A percentile compares a stretch with the other conserved stretches of the same genome.
phyloP scores from a whole-genome alignment of 1,140 invertebrate genomes.

The Paracyclopina nana region DNA sequence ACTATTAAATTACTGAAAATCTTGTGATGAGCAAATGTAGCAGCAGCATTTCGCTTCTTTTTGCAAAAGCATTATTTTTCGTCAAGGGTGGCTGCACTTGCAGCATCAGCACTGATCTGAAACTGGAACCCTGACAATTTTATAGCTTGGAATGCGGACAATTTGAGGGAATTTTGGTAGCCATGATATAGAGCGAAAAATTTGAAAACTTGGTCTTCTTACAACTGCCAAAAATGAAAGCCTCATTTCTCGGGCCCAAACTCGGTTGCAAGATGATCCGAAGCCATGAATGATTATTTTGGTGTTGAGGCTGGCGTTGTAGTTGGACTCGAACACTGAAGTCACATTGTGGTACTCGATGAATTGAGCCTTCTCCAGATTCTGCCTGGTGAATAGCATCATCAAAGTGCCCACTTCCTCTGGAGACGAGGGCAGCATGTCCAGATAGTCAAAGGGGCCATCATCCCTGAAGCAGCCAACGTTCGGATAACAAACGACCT shows the following conservation, averaged over 20 bases:
- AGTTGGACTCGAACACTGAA: conserved; percentile 42
- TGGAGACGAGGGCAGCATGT: conserved; percentile 65
- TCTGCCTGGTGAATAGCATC: conserved; percentile 29
- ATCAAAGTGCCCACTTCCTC: conserved; percentile 48
- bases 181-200: no score
- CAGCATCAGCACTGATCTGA: no score
- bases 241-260: conserved; percentile 84
- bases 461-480: conserved; percentile 84
- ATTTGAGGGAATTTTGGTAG: no score
- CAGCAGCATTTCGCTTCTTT: no score
- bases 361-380: conserved; percentile 22
- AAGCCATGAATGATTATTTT: conserved; percentile 88
- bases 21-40: no score
- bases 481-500: conserved; percentile 63
- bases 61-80: no score
- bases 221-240: conserved; percentile 66
- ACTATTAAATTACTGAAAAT: no score
- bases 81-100: no score
- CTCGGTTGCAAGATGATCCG: conserved; percentile 62
- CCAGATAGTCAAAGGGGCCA: conserved; percentile 71
- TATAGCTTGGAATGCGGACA: no score
- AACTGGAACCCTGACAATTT: no score
- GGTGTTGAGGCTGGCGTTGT: conserved; percentile 45
- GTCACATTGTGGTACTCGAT: conserved; percentile 25
- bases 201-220: conserved; percentile 25